Base-by-base conservation (phyloP, 2,797 vertebrate genomes). In the Sebastes itinus region DNA sequence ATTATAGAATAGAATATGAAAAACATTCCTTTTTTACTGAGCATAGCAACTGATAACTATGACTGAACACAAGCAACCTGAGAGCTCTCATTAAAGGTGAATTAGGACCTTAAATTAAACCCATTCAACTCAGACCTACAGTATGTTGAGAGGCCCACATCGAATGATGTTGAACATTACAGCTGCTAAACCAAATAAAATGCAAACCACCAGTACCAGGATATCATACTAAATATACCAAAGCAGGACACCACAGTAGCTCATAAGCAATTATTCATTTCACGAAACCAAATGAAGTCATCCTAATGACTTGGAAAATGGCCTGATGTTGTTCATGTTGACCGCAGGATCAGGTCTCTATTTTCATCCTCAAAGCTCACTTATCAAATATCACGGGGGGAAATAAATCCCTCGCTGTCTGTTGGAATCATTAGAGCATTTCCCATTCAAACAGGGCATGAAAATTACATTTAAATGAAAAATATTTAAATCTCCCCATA, bases 391-490 rank as follows among this genome's bases (percentile, higher is more conserved):
- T 90, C 92, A 85, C 28, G 7, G 69, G 80, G 7, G 80, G 49
- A 3, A 76, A 88, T 82, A 81, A 86, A 85, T 87, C 83, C 88
- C 75, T 75, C 10, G 6, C 62, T 55, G 62, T 87, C 89, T 93
- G 89, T 88, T 88, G 82, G 81, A 78, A 85, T 93, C 89, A 93
- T 94, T 92, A 92, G 82, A 80, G 81, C 89, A 95, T 96, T 95
- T 95, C 93, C 94, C 76, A 94, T 96, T 96, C 95, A 96, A 96
- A 96, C 92, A 86, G 91, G 86, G 82, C 93, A 95, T 92, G 93
- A 93, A 94, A 94, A 93, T 93, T 7, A 87, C 94, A 96, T 96
- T 96, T 95, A 95, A 96, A 96, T 96, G 83, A 87, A 87, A 95
- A 85, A 92, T 94, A 93, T 92, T 94, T 94, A 92, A 95, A 95